Evolutionary conservation across 2,113 vertebrate genomes (phyloP).

Genomic region (Danionella cerebrum): DNA sequence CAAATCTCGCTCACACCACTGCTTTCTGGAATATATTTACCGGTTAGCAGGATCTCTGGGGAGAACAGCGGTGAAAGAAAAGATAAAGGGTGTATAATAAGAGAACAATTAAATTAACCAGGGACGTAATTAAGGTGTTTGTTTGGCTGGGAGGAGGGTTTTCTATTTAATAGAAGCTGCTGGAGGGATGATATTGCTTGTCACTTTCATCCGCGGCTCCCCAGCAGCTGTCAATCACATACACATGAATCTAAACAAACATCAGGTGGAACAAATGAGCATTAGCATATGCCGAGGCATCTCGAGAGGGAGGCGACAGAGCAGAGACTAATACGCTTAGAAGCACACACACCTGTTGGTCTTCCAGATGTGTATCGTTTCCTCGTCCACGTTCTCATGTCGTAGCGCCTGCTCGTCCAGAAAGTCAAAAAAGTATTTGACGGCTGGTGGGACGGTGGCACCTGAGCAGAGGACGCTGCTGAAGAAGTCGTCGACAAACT

Average conservation of each 20-base stretch:
- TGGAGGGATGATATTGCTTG: constrained; percentile 63
- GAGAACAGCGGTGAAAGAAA: constrained; percentile 54
- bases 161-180: constrained; percentile 63
- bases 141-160: constrained; percentile 59
- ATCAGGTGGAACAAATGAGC: constrained; percentile 52
- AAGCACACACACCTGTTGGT: constrained; percentile 78
- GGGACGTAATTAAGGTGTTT: constrained; percentile 71
- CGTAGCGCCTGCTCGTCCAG: constrained; percentile 93
- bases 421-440: constrained; percentile 98
- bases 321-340: neutral
- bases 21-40: constrained; percentile 47
- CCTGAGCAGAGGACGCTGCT: constrained; percentile 87
- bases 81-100: constrained; percentile 51
- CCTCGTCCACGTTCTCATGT: constrained; percentile 89
- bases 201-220: constrained; percentile 47
- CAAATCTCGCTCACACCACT: constrained; percentile 44
- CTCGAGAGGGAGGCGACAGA: constrained; percentile 43
- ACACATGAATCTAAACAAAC: too few relatives aligned
- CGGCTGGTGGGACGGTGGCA: constrained; percentile 83
- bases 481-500: constrained; percentile 97
- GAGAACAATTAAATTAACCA: constrained; percentile 67
- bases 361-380: constrained; percentile 98
- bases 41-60: constrained; percentile 40
- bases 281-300: constrained; percentile 66
- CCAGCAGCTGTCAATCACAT: constrained; percentile 59